A percentile compares a stretch with the other conserved stretches of the same genome.
Evolutionary conservation across 2,113 vertebrate genomes (phyloP).

Genomic region (Potamarius usumacintae): DNA sequence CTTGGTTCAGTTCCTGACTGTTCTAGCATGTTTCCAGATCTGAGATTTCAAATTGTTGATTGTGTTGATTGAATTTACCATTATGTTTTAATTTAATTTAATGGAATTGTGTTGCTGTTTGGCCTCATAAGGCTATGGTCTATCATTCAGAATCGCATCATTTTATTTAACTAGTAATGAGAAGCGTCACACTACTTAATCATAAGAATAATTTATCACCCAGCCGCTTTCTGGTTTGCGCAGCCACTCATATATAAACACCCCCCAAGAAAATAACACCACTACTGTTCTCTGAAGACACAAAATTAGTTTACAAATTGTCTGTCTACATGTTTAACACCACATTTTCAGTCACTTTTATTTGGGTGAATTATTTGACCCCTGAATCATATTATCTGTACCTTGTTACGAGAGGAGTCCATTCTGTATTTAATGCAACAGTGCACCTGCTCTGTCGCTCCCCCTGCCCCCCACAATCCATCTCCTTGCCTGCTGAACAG

Average conservation of each 20-base stretch:
- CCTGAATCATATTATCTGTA: neutral
- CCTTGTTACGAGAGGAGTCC: conserved; percentile 6
- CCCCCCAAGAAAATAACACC: neutral
- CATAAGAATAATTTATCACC: neutral
- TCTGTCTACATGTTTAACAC: conserved; percentile 4
- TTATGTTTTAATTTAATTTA: conserved; percentile 24
- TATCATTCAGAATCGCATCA: neutral
- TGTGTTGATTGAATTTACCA: conserved; percentile 28
- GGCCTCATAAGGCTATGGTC: conserved; percentile 5
- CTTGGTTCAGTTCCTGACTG: conserved; percentile 17
- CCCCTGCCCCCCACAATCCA: neutral
- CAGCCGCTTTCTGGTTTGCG: neutral
- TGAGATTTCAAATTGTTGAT: conserved; percentile 22
- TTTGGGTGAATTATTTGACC: conserved; percentile 7
- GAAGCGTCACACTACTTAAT: conserved; percentile 38
- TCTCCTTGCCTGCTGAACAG: neutral
- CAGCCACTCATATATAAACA: too few relatives aligned
- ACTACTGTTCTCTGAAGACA: conserved; percentile 7
- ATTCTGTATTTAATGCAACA: conserved; percentile 34
- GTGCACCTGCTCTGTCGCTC: neutral
- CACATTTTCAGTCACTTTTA: conserved; percentile 10
- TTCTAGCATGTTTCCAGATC: conserved; percentile 48
- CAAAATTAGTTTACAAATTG: conserved; percentile 1
- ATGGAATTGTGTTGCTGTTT: conserved; percentile 28
- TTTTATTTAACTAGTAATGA: conserved; percentile 19